Base-by-base conservation (phyloP, 2,888 invertebrate species). In the Leptinotarsa tumamoca region DNA sequence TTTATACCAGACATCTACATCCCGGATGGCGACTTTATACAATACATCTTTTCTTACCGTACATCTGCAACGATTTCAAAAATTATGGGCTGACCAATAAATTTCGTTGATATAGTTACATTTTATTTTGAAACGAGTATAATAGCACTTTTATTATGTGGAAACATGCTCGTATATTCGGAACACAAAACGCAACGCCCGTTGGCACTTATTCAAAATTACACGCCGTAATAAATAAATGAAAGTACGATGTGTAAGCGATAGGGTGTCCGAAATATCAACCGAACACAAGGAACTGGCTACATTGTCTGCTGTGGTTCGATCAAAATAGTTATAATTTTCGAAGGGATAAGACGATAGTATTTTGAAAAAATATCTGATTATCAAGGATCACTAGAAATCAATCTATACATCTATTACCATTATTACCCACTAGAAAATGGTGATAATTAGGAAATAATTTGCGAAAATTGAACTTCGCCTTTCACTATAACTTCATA, bases 121-220 rank as follows among this genome's bases (percentile, higher is more conserved):
- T 67, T 74, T 74, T 50, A 70, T 58, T 70, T 17, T 21, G 63
- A 33, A 63, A 14, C 23, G 61, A 63, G 50, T 61, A 66, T 70
- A 73, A 73, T 75, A 68, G 74, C 74, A 54, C 56, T 76, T 78
- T 78, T 78, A 78, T 78, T 75, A 78, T 73, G 74, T 73, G 78
- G 67, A 71, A 76, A 76, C 76, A 68, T 54, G 73, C 70, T 76
- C 72, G 67, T 76, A 78, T 76, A 76, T 78, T 78, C 76, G 71
- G 72, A 76, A 73, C 71, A 76, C 73, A 76, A 75, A 78, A 76
- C 72, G 76, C 67, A 72, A 67, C 68, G 75, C 72, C 71, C 73
- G 78, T 77, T 80, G 80, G 80, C 80, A 77, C 78, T 80, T 72
- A 72, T 75, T 79, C 80, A 80, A 77, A 80, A 79, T 80, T 78